Percentiles rank a stretch among this genome's conserved stretches.
Conservation (phyloP, 2,888 invertebrate genomes). For the Hemithea aestivaria region DNA sequence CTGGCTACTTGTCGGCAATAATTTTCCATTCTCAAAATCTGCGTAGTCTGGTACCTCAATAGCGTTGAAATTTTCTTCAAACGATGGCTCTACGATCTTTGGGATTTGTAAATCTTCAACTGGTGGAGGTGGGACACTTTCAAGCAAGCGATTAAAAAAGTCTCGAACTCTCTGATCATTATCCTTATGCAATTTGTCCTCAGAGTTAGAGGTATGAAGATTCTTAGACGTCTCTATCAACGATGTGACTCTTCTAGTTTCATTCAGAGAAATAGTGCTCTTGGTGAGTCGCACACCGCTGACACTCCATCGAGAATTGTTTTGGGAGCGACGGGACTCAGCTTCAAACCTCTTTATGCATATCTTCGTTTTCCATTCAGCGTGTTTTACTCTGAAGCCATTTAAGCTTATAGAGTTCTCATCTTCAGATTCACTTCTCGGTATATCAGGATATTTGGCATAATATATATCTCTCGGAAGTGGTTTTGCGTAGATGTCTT, state of each 20-base stretch:
- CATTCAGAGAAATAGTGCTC: slow-evolving; percentile 36
- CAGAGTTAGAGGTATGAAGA: slow-evolving; percentile 12
- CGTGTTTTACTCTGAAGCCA: slow-evolving; percentile 58
- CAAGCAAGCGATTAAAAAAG: slow-evolving; percentile 53
- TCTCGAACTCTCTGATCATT: slow-evolving; percentile 49
- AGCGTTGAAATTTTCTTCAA: slow-evolving; percentile 40
- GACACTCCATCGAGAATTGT: slow-evolving; percentile 32
- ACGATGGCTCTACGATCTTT: slow-evolving; percentile 22
- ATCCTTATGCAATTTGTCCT: slow-evolving; percentile 15
- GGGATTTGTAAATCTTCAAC: slow-evolving; percentile 35
- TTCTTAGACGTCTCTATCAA: slow-evolving; percentile 28
- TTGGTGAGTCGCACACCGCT: slow-evolving; percentile 32
- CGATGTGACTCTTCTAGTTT: slow-evolving; percentile 39
- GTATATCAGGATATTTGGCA: slow-evolving; percentile 63
- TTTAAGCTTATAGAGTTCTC: slow-evolving; percentile 57
- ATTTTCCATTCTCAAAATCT: slow-evolving; percentile 53
- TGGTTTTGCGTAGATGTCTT: slow-evolving; percentile 57
- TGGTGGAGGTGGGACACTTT: slow-evolving; percentile 63
- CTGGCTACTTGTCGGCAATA: slow-evolving; percentile 33
- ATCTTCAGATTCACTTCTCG: slow-evolving; percentile 69
- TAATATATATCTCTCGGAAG: slow-evolving; percentile 64
- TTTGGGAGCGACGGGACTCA: slow-evolving; percentile 41
- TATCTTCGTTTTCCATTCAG: slow-evolving; percentile 62
- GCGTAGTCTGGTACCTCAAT: slow-evolving; percentile 54
- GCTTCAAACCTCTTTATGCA: slow-evolving; percentile 46